These are phyloP conservation scores for Carpatolechia fugitivella DNA, from an alignment of 2,888 invertebrate genomes.

Conservation along the genomic window DNA sequence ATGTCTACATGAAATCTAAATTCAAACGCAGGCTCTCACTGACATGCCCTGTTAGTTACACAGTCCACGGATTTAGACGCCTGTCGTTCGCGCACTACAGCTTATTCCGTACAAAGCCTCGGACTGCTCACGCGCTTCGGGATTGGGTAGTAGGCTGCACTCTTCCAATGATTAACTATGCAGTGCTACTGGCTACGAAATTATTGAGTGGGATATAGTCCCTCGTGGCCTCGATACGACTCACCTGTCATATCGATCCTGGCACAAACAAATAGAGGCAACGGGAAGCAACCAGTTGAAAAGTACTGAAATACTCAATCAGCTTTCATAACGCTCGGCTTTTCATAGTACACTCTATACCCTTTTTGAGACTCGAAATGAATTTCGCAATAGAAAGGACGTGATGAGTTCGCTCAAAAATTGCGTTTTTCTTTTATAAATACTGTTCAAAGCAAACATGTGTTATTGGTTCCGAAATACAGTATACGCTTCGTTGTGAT, in stretches of 20 bases:
- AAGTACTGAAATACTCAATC: conserved; percentile 1
- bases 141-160: background rate
- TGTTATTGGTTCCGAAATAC: background rate
- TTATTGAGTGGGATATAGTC: background rate
- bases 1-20: too few species aligned
- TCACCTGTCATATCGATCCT: conserved; percentile 4
- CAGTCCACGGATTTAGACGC: background rate
- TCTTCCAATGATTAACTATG: conserved; percentile 1
- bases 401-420: background rate
- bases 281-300: background rate
- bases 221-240: background rate
- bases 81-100: background rate
- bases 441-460: background rate
- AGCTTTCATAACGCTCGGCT: background rate
- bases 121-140: background rate
- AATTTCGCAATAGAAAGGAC: background rate
- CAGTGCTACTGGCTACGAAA: background rate
- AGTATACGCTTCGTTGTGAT: too few species aligned
- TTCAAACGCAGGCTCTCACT: too few species aligned
- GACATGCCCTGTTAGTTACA: too few species aligned
- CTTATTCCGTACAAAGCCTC: background rate
- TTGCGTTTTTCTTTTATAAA: background rate
- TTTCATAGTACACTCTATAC: background rate
- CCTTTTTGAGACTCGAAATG: background rate
- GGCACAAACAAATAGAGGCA: background rate